These are phyloP conservation scores for Semaprochilodus insignis DNA, from an alignment of 2,797 vertebrate genomes.

Conservation along the genomic window DNA sequence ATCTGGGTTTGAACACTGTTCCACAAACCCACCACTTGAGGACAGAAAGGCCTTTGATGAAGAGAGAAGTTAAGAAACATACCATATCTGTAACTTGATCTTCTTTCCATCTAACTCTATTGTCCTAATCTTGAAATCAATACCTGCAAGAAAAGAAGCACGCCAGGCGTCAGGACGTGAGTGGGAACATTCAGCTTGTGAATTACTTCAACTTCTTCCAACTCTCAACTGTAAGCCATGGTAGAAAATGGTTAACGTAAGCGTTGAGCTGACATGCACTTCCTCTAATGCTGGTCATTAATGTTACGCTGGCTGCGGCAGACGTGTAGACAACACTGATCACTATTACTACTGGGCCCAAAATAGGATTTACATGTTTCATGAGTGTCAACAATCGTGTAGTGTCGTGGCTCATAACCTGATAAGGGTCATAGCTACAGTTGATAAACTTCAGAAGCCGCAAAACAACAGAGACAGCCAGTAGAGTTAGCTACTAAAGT, in stretches of 20 bases:
- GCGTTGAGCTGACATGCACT: not conserved
- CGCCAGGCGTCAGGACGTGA: constrained; percentile 3
- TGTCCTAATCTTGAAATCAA: constrained; percentile 97
- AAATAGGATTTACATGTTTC: too few species aligned
- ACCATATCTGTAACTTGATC: constrained; percentile 98
- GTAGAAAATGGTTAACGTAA: not conserved
- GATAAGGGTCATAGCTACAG: too few species aligned
- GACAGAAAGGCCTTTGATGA: not conserved
- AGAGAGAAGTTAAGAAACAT: constrained; percentile 62
- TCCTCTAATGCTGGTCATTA: not conserved
- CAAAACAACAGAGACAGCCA: too few species aligned
- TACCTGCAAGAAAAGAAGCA: constrained; percentile 78
- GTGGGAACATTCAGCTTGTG: not conserved
- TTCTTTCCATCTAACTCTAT: constrained; percentile 98
- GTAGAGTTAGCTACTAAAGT: too few species aligned
- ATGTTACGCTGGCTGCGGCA: not conserved
- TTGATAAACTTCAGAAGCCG: too few species aligned
- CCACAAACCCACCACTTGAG: not conserved
- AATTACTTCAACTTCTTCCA: not conserved
- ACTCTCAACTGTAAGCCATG: not conserved
- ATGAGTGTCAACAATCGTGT: too few species aligned
- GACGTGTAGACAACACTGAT: not conserved
- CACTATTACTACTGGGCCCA: not conserved
- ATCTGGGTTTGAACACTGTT: not conserved
- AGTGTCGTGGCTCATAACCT: too few species aligned